Evolutionary conservation across 2,797 vertebrate genomes (phyloP), one percentile per base, ranked within the genome.

Genomic region (Lacerta viridis): DNA sequence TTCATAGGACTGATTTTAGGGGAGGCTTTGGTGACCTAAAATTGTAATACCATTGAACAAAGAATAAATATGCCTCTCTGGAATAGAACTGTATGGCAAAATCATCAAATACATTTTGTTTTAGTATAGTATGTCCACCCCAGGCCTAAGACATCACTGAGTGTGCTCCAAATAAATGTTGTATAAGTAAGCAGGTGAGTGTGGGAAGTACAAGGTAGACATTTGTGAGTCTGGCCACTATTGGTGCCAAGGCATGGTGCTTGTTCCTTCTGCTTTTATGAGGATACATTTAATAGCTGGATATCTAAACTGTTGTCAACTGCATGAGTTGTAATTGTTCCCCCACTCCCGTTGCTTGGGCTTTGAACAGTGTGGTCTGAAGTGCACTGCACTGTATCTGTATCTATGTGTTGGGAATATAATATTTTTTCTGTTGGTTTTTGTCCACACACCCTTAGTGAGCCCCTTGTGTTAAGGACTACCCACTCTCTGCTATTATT

Each of bases 281-380:
- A 39, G 64, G 41, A 68, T 82, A 43, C 8, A 13, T 15, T 36
- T 23, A 76, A 27, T 76, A 25, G 33, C 41, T 71, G 64, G 18
- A 23, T 9, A 41, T 5, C 36, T 80, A 84, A 80, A 27, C 11
- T 55, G 17, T 61, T 84, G 68, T 29, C 61, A 27, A 17, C 33
- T 61, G 17, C 41, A 41, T n/a, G 1, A 20, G 29, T 84, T 88
- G 29, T 11, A 78, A 15, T 8, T 59, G 55, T 41, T 55, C n/a
- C 10, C 20, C 5, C 66, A 33, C 68, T 43, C 27, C 36, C 41
- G 33, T 66, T 79, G 68, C 36, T 84, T 23, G 59, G 46, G 20
- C 55, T 72, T 84, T 71, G 29, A 79, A 79, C 79, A 88, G 36
- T 41, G 50, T 79, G 75, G 13, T 61, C 75, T 83, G 20, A 29